Conservation (phyloP, 2,888 invertebrate species). For the Thalpophila matura region DNA sequence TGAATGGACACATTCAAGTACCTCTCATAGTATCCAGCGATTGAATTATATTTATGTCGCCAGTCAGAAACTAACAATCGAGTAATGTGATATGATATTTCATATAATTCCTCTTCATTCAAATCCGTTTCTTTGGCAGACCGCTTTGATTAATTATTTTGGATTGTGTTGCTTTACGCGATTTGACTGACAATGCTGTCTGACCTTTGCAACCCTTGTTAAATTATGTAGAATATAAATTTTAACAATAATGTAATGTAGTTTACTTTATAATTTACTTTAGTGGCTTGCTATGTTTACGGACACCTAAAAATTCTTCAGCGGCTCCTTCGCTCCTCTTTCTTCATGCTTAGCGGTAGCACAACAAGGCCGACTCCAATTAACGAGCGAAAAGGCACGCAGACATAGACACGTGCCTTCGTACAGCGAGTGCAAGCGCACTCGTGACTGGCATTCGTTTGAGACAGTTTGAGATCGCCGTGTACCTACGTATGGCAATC, state of each 20-base stretch:
- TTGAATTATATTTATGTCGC: background rate
- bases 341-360: background rate
- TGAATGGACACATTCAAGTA: conserved; percentile 21
- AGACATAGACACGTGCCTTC: too few relatives aligned
- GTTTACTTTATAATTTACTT: conserved; percentile 15
- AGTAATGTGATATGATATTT: background rate
- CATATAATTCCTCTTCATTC: background rate
- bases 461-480: too few relatives aligned
- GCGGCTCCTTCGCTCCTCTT: background rate
- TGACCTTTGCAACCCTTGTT: conserved; percentile 39
- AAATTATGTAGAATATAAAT: conserved; percentile 23
- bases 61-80: background rate
- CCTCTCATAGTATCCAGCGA: background rate
- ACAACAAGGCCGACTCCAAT: too few relatives aligned
- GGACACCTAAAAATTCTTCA: background rate
- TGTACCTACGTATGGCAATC: too few relatives aligned
- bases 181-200: conserved; percentile 8
- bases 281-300: background rate
- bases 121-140: background rate
- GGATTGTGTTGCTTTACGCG: background rate
- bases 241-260: conserved; percentile 8
- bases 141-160: conserved; percentile 12
- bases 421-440: too few relatives aligned
- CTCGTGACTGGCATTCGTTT: too few relatives aligned
- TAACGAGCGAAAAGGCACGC: too few relatives aligned